Evolutionary conservation across 2,113 vertebrate species (phyloP), one percentile per base, ranked within the genome.

Genomic region (Sinocyclocheilus rhinocerous): DNA sequence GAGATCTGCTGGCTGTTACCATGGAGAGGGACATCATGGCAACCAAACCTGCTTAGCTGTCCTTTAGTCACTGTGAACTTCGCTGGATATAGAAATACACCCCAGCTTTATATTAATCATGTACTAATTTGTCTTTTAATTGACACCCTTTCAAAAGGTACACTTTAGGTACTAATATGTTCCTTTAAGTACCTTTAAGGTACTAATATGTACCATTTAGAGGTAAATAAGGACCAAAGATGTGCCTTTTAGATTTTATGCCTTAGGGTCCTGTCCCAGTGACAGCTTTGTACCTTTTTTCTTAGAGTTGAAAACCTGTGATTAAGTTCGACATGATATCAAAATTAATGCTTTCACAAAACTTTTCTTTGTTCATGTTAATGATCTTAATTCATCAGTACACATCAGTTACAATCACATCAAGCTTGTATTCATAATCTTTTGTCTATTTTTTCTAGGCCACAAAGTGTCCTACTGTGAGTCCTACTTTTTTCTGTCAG

Each of bases 1-100:
- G 72, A 75, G 73, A 83, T 33, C 89, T 90, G 79, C 69, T 61
- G 9, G 24, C 59, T 48, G 89, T 90, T 87, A 85, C 85, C 83
- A 90, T 87, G 83, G 82, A 88, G 77, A 52, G 39, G 5, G 26
- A 48, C 61, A 67, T 67, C 61, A 78, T 87, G 73, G 65, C 81
- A 76, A 81, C 75, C 84, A 79, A 55, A 69, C 55, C 29, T 12
- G 24, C 78, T 65, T 55, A 48, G 42, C 24, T 69, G 13, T 86
- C 67, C 36, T 52, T 75, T 29, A 52, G 76, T 45, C 72, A 70
- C 20, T 52, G 70, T 29, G 36, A 81, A 81, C 79, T 81, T 45
- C 4, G 13, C 20, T 26, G 20, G 61, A 12, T 42, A 63, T 42
- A 80, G 33, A 61, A 61, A 48, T 15, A 52, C 48, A 77, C 50